Evolutionary conservation across 2,888 invertebrate species (phyloP).

Genomic region (Argyresthia goedartella): DNA sequence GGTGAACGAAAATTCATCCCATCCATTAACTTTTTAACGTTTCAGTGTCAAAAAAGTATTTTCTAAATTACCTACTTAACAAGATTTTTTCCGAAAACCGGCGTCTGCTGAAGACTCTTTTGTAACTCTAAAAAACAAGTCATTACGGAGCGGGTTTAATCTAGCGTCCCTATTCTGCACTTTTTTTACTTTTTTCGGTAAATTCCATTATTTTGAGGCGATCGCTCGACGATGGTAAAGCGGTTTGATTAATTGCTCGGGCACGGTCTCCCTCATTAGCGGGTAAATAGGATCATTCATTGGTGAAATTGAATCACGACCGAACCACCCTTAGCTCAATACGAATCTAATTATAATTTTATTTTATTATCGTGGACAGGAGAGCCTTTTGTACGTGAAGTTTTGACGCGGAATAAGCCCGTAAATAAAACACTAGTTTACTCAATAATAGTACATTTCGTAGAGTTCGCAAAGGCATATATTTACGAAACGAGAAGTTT

Average conservation of each 20-base stretch:
- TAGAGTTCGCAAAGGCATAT: too few relatives aligned
- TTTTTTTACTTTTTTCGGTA: constrained; percentile 36
- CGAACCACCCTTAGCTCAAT: constrained; percentile 39
- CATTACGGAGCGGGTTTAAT: constrained; percentile 64
- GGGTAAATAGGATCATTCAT: constrained; percentile 59
- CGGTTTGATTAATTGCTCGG: constrained; percentile 67
- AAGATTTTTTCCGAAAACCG: constrained; percentile 37
- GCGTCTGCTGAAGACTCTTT: constrained; percentile 63
- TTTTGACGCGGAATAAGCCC: background rate
- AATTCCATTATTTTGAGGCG: constrained; percentile 56
- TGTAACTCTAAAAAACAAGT: constrained; percentile 70
- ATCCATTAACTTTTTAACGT: constrained; percentile 42
- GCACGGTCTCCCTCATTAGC: constrained; percentile 61
- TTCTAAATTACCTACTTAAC: constrained; percentile 48
- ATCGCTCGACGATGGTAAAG: constrained; percentile 54
- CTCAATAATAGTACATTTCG: too few relatives aligned
- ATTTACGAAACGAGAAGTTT: too few relatives aligned
- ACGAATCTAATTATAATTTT: constrained; percentile 58
- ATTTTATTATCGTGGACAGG: constrained; percentile 39
- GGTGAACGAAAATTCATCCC: constrained; percentile 21
- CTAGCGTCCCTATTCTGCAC: constrained; percentile 50
- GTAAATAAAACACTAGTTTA: background rate
- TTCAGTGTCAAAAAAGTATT: constrained; percentile 22
- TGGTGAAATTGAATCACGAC: constrained; percentile 65
- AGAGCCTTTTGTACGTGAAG: constrained; percentile 8